Base-by-base conservation (phyloP, 2,888 invertebrate species). In the Pristionchus japonicus region DNA sequence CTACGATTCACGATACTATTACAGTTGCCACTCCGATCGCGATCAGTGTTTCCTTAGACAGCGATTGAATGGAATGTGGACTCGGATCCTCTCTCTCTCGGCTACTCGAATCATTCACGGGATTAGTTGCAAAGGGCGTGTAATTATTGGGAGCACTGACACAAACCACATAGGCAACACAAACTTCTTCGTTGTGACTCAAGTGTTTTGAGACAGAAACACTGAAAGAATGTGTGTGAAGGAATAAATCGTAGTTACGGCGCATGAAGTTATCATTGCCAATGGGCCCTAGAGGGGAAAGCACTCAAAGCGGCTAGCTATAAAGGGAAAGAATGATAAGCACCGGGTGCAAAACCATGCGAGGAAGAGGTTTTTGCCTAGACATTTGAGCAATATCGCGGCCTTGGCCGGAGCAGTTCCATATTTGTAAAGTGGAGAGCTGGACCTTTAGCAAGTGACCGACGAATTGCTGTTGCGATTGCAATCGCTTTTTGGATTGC, bases 271-370 rank as follows among this genome's bases (percentile, higher is more conserved):
- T 49, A 11, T 15, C 49, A 49, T 47, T 47, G 47, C 47, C 47
- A 9, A 9, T 9, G 9, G 9, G 47, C 47, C 9, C 47, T 52
- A 52, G 31, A 67, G 34, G 3, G 3, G 64, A 31, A 64, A 67
- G 64, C 64, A 34, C 64, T 67, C 31, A 67, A 15, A 3, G 64
- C 64, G 37, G 31, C 70, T 20, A 20, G 7, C 34, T 70, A 40
- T 70, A 70, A 70, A 37, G 57, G 70, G 37, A n/a, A n/a, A n/a
- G n/a, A n/a, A 20, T 70, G 70, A 70, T 70, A 70, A 70, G 37
- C 70, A 11, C 23, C 4, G 34, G 34, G 15, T 67, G 70, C 70
- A 70, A 70, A 70, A 70, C 70, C 70, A 70, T 20, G 37, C 37
- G 37, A 57, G n/a, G 52, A 52, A n/a, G 57, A 57, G 57, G 31